Evolutionary conservation across 2,113 vertebrate species (phyloP).

Genomic region (Sylvia atricapilla): DNA sequence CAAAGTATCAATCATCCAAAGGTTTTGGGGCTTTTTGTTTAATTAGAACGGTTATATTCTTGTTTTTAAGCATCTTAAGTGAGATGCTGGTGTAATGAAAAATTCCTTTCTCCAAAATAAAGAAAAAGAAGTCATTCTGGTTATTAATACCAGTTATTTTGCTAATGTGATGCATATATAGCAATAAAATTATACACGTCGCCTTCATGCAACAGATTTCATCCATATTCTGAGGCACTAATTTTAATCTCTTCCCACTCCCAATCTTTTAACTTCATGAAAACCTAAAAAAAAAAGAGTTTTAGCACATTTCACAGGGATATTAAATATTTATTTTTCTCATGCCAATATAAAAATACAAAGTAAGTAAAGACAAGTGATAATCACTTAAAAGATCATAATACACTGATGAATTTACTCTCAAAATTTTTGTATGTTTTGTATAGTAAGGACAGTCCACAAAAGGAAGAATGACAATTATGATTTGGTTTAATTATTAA

Average conservation of each 20-base stretch:
- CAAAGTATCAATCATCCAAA: not conserved
- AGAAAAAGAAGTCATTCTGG: not conserved
- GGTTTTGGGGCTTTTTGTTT: not conserved
- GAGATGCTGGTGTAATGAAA: not conserved
- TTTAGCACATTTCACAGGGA: not conserved
- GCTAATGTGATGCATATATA: not conserved
- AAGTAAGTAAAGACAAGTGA: not conserved
- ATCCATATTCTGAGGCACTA: not conserved
- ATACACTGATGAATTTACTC: not conserved
- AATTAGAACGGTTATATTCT: not conserved
- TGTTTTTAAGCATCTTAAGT: not conserved
- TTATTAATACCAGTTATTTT: not conserved
- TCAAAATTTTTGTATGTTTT: not conserved
- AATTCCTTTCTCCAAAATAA: not conserved
- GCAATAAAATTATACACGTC: not conserved
- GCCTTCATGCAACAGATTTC: slow-evolving; percentile 16
- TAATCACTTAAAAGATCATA: not conserved
- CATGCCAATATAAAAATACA: not conserved
- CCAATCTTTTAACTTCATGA: not conserved
- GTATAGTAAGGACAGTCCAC: not conserved
- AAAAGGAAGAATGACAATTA: not conserved
- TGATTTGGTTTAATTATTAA: not conserved
- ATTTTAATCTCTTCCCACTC: slow-evolving; percentile 41
- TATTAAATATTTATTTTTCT: not conserved
- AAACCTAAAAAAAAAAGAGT: not conserved